phyloP scores from a whole-genome alignment of 2,113 vertebrate species.

The Octodon degus region DNA sequence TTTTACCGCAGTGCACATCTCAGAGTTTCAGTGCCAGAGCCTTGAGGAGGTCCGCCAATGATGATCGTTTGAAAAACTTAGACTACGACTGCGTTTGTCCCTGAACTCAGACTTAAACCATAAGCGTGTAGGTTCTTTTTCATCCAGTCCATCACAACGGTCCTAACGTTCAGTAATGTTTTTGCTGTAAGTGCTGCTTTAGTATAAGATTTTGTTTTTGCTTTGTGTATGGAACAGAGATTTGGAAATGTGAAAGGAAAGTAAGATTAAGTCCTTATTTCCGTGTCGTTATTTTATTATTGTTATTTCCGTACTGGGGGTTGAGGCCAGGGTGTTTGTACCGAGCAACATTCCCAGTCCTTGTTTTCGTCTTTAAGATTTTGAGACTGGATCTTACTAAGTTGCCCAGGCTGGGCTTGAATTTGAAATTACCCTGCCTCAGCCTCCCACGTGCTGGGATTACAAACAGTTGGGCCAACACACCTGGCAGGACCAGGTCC shows the following conservation, averaged over 20 bases:
- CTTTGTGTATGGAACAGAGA: background rate
- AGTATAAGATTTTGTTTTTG: background rate
- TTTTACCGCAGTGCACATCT: background rate
- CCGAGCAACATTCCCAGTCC: background rate
- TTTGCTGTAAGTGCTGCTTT: slow-evolving; percentile 54
- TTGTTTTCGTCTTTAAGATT: background rate
- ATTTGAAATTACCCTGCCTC: background rate
- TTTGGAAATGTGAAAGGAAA: slow-evolving; percentile 41
- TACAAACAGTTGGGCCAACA: background rate
- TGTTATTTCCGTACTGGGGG: background rate
- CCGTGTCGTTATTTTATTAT: background rate
- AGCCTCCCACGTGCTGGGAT: background rate
- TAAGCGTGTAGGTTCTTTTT: background rate
- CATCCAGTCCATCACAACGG: background rate
- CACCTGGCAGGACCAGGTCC: background rate
- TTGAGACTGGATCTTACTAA: background rate
- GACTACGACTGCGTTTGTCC: background rate
- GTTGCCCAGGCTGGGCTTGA: background rate
- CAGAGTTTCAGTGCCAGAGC: background rate
- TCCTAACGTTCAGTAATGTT: background rate
- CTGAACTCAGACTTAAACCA: background rate
- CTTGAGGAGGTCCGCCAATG: background rate
- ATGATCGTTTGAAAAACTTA: background rate
- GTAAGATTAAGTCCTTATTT: background rate
- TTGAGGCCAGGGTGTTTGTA: background rate